Conservation (phyloP, 2,888 invertebrate species). For the Timema cristinae region DNA sequence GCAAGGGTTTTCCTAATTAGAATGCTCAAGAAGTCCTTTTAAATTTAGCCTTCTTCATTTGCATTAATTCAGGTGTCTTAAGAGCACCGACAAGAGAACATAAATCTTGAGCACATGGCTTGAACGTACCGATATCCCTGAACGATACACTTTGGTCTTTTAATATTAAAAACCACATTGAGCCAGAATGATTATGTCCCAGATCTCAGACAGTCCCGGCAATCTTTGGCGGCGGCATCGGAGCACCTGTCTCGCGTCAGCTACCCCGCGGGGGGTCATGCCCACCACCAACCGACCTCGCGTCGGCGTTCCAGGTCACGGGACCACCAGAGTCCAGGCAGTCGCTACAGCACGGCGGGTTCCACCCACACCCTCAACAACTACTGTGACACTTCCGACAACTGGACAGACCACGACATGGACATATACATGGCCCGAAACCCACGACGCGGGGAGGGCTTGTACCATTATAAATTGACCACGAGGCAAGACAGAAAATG, state of each 20-base stretch:
- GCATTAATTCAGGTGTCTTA: too few species aligned
- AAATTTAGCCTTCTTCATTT: too few species aligned
- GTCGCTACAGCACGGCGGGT: slow-evolving; percentile 72
- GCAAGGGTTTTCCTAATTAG: too few species aligned
- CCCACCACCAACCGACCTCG: slow-evolving; percentile 47
- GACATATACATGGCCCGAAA: slow-evolving; percentile 93
- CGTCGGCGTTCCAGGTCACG: slow-evolving; percentile 68
- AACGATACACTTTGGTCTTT: not conserved
- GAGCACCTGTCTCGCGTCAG: slow-evolving; percentile 76
- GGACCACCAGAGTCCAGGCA: slow-evolving; percentile 64
- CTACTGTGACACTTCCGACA: slow-evolving; percentile 78
- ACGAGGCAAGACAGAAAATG: too few species aligned
- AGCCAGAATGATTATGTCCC: slow-evolving; percentile 28
- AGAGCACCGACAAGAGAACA: too few species aligned
- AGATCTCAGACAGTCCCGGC: slow-evolving; percentile 82
- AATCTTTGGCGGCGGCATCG: slow-evolving; percentile 77
- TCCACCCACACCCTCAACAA: slow-evolving; percentile 77
- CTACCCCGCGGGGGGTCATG: slow-evolving; percentile 59
- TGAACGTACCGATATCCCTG: too few species aligned
- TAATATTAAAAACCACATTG: not conserved
- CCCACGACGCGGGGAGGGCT: slow-evolving; percentile 78
- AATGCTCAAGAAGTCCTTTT: too few species aligned
- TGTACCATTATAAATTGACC: slow-evolving; percentile 63
- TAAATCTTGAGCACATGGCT: too few species aligned
- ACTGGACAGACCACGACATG: slow-evolving; percentile 95